Evolutionary conservation across 2,888 invertebrate species (phyloP).

Genomic region (Eupeodes latifasciatus): DNA sequence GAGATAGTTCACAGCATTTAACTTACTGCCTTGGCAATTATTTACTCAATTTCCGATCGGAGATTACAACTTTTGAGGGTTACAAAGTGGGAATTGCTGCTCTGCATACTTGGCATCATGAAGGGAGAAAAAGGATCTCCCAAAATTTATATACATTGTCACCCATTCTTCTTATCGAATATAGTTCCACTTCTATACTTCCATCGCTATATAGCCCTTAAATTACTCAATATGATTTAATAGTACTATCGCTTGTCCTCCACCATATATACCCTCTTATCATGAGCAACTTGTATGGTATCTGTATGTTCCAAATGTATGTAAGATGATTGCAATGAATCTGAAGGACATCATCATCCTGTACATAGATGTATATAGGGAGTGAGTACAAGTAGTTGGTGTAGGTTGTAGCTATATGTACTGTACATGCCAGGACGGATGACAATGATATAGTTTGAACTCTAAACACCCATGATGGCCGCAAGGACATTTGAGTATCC

Average conservation of each 20-base stretch:
- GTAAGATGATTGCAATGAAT: constrained; percentile 51
- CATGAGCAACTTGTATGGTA: constrained; percentile 19
- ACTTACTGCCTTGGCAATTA: constrained; percentile 72
- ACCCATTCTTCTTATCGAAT: no score
- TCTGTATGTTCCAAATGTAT: neutral
- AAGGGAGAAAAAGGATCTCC: no score
- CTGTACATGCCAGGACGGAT: neutral
- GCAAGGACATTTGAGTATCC: constrained; percentile 42
- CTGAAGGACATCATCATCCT: constrained; percentile 35
- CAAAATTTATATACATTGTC: no score
- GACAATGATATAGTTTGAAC: constrained; percentile 50
- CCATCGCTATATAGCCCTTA: constrained; percentile 21
- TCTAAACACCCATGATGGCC: constrained; percentile 44
- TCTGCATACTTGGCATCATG: no score
- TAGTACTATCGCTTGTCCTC: constrained; percentile 47
- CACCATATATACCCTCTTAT: neutral
- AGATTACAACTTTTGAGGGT: constrained; percentile 67
- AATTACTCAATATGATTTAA: constrained; percentile 67
- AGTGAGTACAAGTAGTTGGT: neutral
- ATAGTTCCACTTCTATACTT: neutral
- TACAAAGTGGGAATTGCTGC: constrained; percentile 26
- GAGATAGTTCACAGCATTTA: constrained; percentile 50
- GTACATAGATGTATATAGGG: neutral
- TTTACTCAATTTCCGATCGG: constrained; percentile 75
- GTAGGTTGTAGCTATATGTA: neutral